phyloP scores from a whole-genome alignment of 2,797 vertebrate species.

The Phataginus tricuspis region DNA sequence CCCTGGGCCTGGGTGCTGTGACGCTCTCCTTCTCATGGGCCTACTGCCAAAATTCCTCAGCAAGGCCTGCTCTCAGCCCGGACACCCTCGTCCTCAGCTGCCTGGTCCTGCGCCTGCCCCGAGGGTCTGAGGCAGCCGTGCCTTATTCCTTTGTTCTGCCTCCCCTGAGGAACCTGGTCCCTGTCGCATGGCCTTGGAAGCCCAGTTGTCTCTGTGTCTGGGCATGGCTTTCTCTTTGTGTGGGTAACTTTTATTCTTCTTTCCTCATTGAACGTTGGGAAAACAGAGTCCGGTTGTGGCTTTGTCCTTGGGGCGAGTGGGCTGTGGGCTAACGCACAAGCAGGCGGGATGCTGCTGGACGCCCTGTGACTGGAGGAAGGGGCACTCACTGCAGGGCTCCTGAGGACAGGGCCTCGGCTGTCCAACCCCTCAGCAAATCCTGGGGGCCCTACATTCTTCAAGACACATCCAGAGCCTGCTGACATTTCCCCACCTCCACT shows the following conservation, averaged over 20 bases:
- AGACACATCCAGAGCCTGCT: not conserved
- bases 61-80: not conserved
- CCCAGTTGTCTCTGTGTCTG: not conserved
- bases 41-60: not conserved
- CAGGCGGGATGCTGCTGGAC: not conserved
- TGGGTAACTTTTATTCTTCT: not conserved
- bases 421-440: not conserved
- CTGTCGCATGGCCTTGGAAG: not conserved
- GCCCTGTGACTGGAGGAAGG: not conserved
- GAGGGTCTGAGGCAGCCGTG: not conserved
- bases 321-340: not conserved
- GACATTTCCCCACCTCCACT: not conserved
- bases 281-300: not conserved
- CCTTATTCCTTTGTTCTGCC: not conserved
- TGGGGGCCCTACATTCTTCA: not conserved
- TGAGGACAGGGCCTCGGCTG: not conserved
- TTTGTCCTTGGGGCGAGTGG: not conserved
- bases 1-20: not conserved
- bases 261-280: not conserved
- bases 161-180: not conserved
- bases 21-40: too few species aligned
- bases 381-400: not conserved
- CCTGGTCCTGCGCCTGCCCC: not conserved
- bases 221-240: not conserved
- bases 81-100: not conserved